These are phyloP conservation scores for Montipora efflorescens DNA, from an alignment of 64 coral and sea anemone genomes.

Conservation along the genomic window DNA sequence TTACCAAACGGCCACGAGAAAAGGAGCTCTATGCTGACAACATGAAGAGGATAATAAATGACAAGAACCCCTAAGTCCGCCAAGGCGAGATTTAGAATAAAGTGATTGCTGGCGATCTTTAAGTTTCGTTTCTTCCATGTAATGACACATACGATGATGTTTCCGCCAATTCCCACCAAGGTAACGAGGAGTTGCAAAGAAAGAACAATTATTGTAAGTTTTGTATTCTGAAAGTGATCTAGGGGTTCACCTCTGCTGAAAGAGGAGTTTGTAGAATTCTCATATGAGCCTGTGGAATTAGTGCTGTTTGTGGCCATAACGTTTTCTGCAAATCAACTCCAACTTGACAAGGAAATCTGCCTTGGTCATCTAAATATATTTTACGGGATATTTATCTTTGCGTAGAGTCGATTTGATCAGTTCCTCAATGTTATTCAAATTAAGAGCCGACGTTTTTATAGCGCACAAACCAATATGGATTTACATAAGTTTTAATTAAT, in stretches of 20 bases:
- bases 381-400: constrained; percentile 1
- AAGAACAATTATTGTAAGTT: constrained; percentile 20
- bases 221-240: not conserved
- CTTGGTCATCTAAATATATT: no score
- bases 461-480: not conserved
- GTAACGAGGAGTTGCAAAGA: constrained; percentile 50
- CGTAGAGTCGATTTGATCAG: not conserved
- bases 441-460: not conserved
- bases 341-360: not conserved
- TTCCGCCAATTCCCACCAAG: constrained; percentile 59
- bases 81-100: constrained; percentile 75
- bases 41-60: constrained; percentile 44
- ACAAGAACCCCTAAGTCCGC: constrained; percentile 74
- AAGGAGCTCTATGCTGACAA: constrained; percentile 51
- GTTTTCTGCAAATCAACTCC: not conserved
- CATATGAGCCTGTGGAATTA: not conserved
- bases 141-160: constrained; percentile 75
- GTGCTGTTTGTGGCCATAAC: not conserved
- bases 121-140: constrained; percentile 55
- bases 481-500: constrained; percentile 17
- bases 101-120: constrained; percentile 62
- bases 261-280: constrained; percentile 10
- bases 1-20: constrained; percentile 83
- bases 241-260: not conserved
- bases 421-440: not conserved